Evolutionary conservation across 2,888 invertebrate genomes (phyloP).

Genomic region (Apotomis turbidana): DNA sequence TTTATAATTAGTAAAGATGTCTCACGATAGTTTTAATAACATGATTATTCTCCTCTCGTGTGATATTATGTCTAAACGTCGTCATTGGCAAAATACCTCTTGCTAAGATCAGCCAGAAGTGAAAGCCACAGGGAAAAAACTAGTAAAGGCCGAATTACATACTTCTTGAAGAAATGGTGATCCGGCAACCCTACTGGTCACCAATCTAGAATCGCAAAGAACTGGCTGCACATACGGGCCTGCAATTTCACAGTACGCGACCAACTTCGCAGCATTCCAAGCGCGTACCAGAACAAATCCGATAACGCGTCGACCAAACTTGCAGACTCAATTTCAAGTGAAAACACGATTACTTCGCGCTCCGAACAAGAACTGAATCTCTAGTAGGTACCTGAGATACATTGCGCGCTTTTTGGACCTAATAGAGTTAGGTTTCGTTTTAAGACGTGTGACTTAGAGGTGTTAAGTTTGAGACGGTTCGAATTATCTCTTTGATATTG

Average conservation of each 20-base stretch:
- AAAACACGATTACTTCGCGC: slow-evolving; percentile 72
- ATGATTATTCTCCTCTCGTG: no score
- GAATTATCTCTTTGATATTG: slow-evolving; percentile 3
- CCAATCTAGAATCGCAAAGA: slow-evolving; percentile 32
- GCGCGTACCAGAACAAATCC: slow-evolving; percentile 77
- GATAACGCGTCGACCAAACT: slow-evolving; percentile 77
- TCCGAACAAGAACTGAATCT: slow-evolving; percentile 55
- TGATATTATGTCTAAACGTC: no score
- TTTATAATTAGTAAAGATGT: no score
- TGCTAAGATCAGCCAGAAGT: no score
- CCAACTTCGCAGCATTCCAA: slow-evolving; percentile 57
- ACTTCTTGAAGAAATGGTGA: no score
- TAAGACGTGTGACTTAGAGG: slow-evolving; percentile 10
- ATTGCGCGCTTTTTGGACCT: slow-evolving; percentile 28
- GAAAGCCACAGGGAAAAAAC: no score
- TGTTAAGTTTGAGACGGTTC: neutral
- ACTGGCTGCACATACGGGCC: slow-evolving; percentile 38
- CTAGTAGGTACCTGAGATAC: slow-evolving; percentile 40
- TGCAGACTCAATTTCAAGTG: slow-evolving; percentile 74
- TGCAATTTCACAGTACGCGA: slow-evolving; percentile 38
- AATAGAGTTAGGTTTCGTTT: slow-evolving; percentile 24
- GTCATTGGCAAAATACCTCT: neutral
- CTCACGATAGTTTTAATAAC: no score
- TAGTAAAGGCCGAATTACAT: no score
- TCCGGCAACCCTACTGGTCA: neutral